Conservation (phyloP, 2,797 vertebrate species). For the Cetoscarus ocellatus region DNA sequence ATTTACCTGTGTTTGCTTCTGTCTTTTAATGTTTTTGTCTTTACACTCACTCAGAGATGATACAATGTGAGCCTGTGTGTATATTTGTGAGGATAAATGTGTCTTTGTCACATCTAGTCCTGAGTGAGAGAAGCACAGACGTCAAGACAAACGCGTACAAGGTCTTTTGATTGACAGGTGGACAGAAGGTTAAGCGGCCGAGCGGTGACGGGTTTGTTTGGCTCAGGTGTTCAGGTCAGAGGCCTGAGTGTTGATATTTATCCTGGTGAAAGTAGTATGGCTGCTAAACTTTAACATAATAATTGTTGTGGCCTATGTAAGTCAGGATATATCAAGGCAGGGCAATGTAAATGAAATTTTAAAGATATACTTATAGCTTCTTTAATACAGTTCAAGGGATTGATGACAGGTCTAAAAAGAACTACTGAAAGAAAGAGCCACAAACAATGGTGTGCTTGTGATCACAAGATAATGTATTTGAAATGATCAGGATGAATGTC, state of each 20-base stretch:
- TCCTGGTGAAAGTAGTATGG: constrained; percentile 49
- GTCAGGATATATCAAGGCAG: neutral
- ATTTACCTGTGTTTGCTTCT: constrained; percentile 39
- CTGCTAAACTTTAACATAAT: constrained; percentile 40
- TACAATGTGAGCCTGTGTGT: neutral
- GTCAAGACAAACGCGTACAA: constrained; percentile 36
- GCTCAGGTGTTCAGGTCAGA: constrained; percentile 70
- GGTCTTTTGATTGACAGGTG: constrained; percentile 60
- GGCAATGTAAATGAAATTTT: no score
- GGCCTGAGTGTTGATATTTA: constrained; percentile 29
- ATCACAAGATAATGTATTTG: no score
- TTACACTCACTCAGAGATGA: constrained; percentile 14
- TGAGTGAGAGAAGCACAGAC: constrained; percentile 37
- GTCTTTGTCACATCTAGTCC: constrained; percentile 63
- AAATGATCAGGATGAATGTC: no score
- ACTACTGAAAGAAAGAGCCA: no score
- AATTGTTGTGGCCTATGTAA: constrained; percentile 22
- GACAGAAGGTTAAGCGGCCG: constrained; percentile 36
- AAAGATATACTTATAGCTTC: no score
- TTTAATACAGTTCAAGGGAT: no score
- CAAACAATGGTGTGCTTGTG: no score
- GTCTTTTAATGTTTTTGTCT: constrained; percentile 23
- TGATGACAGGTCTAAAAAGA: no score
- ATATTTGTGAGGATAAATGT: constrained; percentile 34
- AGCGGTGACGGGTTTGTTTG: constrained; percentile 35